These are phyloP conservation scores for Cassiopea andromeda DNA, from an alignment of 30 jellyfish, hydroid and myxozoan species.

Conservation along the genomic window DNA sequence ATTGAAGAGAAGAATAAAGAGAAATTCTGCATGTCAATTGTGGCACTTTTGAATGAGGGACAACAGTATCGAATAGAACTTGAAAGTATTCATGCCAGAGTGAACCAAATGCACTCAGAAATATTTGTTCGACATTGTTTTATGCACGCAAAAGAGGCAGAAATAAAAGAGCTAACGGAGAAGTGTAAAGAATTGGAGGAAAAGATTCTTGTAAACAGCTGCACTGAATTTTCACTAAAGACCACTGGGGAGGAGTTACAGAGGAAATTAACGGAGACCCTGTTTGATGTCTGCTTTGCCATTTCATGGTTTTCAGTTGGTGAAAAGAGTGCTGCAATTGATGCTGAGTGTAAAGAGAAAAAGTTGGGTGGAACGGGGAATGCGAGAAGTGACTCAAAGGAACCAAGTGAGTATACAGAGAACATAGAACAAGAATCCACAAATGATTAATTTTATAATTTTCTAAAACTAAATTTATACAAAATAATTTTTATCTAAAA, in stretches of 20 bases:
- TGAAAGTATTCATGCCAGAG: conserved; percentile 30
- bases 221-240: conserved; percentile 14
- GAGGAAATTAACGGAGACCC: conserved; percentile 26
- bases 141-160: conserved; percentile 44
- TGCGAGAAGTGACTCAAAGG: not conserved
- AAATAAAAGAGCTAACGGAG: conserved; percentile 32
- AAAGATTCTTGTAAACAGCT: not conserved
- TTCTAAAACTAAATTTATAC: not conserved
- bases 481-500: not conserved
- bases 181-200: conserved; percentile 44
- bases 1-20: conserved; percentile 60
- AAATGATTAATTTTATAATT: not conserved
- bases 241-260: conserved; percentile 4
- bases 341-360: not conserved
- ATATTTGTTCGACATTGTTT: conserved; percentile 63
- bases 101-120: conserved; percentile 71
- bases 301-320: conserved; percentile 66
- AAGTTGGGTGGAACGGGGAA: not conserved
- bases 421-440: not conserved
- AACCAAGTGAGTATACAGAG: not conserved
- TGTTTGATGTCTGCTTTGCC: conserved; percentile 61
- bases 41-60: conserved; percentile 53
- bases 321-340: not conserved
- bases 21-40: conserved; percentile 46
- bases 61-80: conserved; percentile 34